phyloP scores from a whole-genome alignment of 2,797 vertebrate species.

The Alcedo atthis region DNA sequence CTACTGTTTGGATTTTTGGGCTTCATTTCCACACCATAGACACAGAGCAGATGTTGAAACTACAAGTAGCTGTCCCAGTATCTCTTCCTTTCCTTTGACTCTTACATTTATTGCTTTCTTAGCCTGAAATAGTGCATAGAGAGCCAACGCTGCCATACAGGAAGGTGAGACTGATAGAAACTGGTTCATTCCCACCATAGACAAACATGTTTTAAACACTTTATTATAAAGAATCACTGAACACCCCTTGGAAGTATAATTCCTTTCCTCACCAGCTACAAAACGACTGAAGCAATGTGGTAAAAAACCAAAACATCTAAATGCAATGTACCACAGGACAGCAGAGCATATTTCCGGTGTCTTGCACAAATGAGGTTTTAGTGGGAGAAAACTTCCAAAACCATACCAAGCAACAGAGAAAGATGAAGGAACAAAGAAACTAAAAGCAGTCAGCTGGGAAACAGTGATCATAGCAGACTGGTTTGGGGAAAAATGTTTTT shows the following conservation, averaged over 20 bases:
- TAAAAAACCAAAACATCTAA: background rate
- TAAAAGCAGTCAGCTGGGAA: background rate
- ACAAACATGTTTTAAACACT: background rate
- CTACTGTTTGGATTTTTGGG: background rate
- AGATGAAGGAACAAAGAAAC: background rate
- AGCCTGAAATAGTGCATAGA: rapidly evolving
- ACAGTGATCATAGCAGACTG: background rate
- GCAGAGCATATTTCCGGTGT: background rate
- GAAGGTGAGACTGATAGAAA: background rate
- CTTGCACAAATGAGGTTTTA: background rate
- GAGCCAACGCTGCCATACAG: background rate
- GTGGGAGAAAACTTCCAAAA: background rate
- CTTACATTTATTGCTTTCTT: background rate
- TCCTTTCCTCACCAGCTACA: background rate
- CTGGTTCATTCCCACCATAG: background rate
- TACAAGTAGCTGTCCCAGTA: background rate
- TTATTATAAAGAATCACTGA: background rate
- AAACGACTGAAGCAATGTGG: background rate
- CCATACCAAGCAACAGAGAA: background rate
- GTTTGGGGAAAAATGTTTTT: background rate
- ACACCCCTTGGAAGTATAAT: background rate
- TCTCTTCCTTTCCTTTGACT: background rate
- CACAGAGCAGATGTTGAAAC: rapidly evolving
- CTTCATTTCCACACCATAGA: background rate
- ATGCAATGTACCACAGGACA: background rate